Evolutionary conservation across 1,140 invertebrate genomes (phyloP), one percentile per base, ranked within the genome.

Genomic region (Sycophaga agraensis): DNA sequence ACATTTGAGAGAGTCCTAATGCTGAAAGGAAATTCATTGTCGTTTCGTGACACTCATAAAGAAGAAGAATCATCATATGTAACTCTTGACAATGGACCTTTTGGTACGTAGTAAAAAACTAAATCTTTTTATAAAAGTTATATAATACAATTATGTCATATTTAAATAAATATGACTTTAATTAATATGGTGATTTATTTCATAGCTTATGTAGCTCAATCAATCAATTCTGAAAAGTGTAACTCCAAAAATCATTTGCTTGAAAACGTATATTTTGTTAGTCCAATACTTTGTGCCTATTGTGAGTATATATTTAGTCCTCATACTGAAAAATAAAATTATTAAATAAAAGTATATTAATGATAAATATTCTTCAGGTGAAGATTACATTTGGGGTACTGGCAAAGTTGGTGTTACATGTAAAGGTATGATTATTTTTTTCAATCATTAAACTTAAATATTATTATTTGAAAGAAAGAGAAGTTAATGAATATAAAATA

Each of bases 361-460:
- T 28, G 53, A 63, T 37, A 19, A 43, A 66, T 58, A 51, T 64
- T 59, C 16, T 43, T 42, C 59, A 87, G 85, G 85, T 76, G 80
- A 83, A 70, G 85, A 86, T 73, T 87, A 86, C 69, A 84, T 87
- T 66, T 87, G 84, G 84, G 85, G 85, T 50, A 81, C 79, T 34
- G 84, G 84, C 51, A 81, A 76, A 75, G 79, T 85, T 59, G 85
- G 82, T 21, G 70, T 79, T 22, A 77, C 79, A 65, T 84, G 83
- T 70, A 78, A 81, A 75, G 79, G 83, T 84, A 74, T 78, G 79
- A 40, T 24, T 2, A 34, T 19, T n/a, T 51, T 60, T n/a, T n/a
- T n/a, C n/a, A n/a, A n/a, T n/a, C n/a, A n/a, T n/a, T n/a, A n/a
- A n/a, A n/a, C n/a, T n/a, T n/a, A n/a, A n/a, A n/a, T n/a, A n/a